Evolutionary conservation across 2,888 invertebrate species (phyloP).

Genomic region (Tinea trinotella): DNA sequence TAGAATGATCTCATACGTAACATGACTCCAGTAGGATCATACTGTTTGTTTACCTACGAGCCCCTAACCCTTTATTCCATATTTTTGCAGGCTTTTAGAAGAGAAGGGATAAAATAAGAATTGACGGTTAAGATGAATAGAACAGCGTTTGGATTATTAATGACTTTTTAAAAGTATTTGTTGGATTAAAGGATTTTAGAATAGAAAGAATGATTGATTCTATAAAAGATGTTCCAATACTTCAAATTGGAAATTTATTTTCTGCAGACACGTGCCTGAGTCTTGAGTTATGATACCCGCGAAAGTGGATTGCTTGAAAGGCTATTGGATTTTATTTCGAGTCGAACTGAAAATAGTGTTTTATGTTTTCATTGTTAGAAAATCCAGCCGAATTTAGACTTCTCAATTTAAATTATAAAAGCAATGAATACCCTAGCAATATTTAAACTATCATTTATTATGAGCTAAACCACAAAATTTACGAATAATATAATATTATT

Average conservation of each 20-base stretch:
- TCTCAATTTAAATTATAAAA: no score
- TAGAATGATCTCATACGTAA: conserved; percentile 27
- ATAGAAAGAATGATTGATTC: not conserved
- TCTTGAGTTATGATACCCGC: conserved; percentile 53
- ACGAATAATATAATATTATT: no score
- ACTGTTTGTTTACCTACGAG: conserved; percentile 34
- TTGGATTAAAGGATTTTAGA: not conserved
- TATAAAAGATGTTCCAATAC: not conserved
- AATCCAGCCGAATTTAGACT: no score
- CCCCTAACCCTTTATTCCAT: conserved; percentile 40
- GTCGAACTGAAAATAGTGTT: conserved; percentile 43
- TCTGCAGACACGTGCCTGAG: not conserved
- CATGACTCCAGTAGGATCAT: conserved; percentile 31
- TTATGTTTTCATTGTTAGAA: no score
- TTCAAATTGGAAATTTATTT: not conserved
- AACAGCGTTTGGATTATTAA: conserved; percentile 5
- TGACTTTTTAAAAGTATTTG: conserved; percentile 12
- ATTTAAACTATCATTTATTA: no score
- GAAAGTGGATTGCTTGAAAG: conserved; percentile 62
- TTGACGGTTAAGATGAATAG: not conserved
- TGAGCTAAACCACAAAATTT: no score
- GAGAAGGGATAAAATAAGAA: conserved; percentile 23
- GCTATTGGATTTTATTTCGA: conserved; percentile 66
- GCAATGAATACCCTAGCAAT: no score
- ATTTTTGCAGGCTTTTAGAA: conserved; percentile 34